phyloP scores from a whole-genome alignment of 2,113 vertebrate species.

The Chaenocephalus aceratus region DNA sequence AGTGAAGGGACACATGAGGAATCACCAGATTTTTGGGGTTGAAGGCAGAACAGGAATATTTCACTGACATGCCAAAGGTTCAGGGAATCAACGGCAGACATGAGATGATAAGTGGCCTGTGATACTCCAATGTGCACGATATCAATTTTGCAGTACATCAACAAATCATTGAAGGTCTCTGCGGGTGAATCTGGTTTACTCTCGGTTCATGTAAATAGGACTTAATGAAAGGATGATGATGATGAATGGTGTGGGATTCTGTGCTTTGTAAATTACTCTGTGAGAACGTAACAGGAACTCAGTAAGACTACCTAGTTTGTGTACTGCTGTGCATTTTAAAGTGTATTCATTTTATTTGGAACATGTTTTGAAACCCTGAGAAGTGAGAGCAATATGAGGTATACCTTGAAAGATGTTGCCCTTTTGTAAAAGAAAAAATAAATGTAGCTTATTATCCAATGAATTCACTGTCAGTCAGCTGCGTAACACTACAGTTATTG shows the following conservation, averaged over 20 bases:
- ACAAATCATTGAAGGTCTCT: constrained; percentile 34
- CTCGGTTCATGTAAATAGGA: constrained; percentile 39
- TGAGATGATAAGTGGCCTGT: constrained; percentile 9
- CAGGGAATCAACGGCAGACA: background rate
- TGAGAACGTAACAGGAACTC: constrained; percentile 3
- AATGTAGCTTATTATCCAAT: background rate
- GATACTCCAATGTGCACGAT: constrained; percentile 26
- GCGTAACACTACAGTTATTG: constrained; percentile 53
- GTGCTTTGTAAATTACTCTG: constrained; percentile 26
- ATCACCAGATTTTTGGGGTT: constrained; percentile 27
- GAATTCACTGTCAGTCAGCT: constrained; percentile 22
- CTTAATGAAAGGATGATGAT: constrained; percentile 52
- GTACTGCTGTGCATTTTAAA: background rate
- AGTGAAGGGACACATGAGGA: constrained; percentile 37
- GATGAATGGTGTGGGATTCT: constrained; percentile 15
- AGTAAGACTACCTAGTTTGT: constrained; percentile 5
- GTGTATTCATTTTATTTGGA: background rate
- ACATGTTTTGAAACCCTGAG: background rate
- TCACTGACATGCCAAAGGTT: constrained; percentile 48
- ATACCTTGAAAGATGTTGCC: background rate
- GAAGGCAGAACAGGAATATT: constrained; percentile 45
- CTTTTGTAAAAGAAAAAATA: constrained; percentile 5
- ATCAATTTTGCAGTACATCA: constrained; percentile 65
- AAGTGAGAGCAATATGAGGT: constrained; percentile 2
- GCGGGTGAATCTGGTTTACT: constrained; percentile 38